Conservation (phyloP, 2,113 vertebrate genomes). For the Castor canadensis region DNA sequence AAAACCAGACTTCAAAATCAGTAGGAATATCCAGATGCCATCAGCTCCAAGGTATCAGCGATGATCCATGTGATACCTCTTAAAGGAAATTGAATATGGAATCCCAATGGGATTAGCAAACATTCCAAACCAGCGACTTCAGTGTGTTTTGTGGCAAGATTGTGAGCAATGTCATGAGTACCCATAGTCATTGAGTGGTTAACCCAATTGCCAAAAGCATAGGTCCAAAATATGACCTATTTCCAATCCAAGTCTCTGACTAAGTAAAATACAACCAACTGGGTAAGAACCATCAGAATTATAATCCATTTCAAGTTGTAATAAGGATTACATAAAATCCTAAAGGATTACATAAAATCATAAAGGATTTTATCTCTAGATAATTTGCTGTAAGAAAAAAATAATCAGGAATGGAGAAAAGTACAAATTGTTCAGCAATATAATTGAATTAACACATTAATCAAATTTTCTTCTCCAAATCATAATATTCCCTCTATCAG, state of each 20-base stretch:
- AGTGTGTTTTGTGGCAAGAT: constrained; percentile 89
- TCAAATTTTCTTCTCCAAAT: background rate
- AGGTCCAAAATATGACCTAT: constrained; percentile 98
- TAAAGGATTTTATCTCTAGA: constrained; percentile 95
- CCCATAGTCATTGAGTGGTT: constrained; percentile 98
- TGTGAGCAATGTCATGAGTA: constrained; percentile 98
- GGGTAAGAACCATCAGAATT: constrained; percentile 89
- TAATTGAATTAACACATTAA: background rate
- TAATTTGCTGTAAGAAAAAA: constrained; percentile 90
- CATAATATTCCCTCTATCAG: background rate
- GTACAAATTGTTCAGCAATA: background rate
- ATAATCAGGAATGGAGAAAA: constrained; percentile 28
- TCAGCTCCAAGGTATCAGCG: constrained; percentile 95
- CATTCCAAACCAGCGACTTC: constrained; percentile 98
- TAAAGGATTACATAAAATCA: too few species aligned
- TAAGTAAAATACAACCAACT: constrained; percentile 92
- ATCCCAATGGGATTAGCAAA: constrained; percentile 96
- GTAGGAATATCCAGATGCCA: constrained; percentile 96
- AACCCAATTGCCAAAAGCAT: constrained; percentile 93
- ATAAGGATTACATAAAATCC: too few species aligned
- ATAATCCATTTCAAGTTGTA: constrained; percentile 93
- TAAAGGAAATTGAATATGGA: constrained; percentile 96
- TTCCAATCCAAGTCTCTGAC: constrained; percentile 98
- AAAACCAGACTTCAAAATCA: constrained; percentile 98
- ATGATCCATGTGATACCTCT: constrained; percentile 98